Evolutionary conservation across 1,140 invertebrate species (phyloP), one percentile per base, ranked within the genome.

Genomic region (Hycleus cichorii): DNA sequence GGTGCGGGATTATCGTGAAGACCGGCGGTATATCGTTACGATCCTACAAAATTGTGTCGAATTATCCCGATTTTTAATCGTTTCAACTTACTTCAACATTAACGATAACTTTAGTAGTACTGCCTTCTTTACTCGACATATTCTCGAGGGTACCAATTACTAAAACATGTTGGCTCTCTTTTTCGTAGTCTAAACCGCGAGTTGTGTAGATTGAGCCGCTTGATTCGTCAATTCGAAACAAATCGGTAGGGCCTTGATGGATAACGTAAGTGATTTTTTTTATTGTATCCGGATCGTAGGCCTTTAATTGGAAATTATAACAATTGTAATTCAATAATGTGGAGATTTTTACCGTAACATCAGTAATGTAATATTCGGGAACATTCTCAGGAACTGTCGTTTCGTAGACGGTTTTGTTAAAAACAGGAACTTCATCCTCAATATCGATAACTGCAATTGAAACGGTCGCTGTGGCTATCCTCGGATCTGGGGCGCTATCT

Each of bases 211-310:
- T 84, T 3, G 85, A 75, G 1, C 92, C 93, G 7, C 82, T 85
- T 62, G 83, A 83, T 3, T 88, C 78, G 57, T 93, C 88, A 40
- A 95, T 89, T 55, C 82, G 81, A 71, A 95, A 95, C 9, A 92
- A 75, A 25, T 91, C 87, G 0, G 83, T 85, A 18, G 85, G 81
- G 0, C 91, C 91, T 76, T 88, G 86, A 44, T 86, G 81, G 27
- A 96, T 86, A 1, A 84, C 82, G 69, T 95, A 96, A 0, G 90
- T 93, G 26, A 95, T 87, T 67, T 87, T 83, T 54, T 87, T 84
- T 25, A 80, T 78, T 2, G 88, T 87, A 62, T 93, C 90, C 12
- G 88, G 88, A 77, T 92, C 90, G 62, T 81, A 77, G n/a, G 84
- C 84, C 81, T 83, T 18, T 2, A 18, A 18, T 18, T 18, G 1